Evolutionary conservation across 2,797 vertebrate species (phyloP).

Genomic region (Parambassis ranga): DNA sequence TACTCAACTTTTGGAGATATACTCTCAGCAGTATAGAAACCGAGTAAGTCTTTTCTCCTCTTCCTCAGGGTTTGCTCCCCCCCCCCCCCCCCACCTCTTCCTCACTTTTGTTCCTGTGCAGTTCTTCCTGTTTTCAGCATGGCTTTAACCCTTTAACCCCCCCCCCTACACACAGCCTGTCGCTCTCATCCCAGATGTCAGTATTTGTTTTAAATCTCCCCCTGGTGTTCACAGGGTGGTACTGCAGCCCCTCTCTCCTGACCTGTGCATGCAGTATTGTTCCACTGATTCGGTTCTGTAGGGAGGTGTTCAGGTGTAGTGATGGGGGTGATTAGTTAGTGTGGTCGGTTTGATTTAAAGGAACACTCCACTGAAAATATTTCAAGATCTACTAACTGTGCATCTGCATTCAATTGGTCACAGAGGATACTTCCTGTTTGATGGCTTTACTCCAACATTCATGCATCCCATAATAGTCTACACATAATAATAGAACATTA

Average conservation of each 20-base stretch:
- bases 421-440: too few relatives aligned
- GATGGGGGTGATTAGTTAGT: too few relatives aligned
- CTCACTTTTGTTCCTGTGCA: slow-evolving; percentile 31
- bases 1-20: slow-evolving; percentile 79
- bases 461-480: too few relatives aligned
- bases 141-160: slow-evolving; percentile 51
- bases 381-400: too few relatives aligned
- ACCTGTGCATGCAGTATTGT: slow-evolving; percentile 54
- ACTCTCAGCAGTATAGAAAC: slow-evolving; percentile 82
- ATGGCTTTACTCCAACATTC: too few relatives aligned
- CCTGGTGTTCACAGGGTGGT: slow-evolving; percentile 39
- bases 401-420: too few relatives aligned
- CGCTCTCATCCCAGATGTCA: slow-evolving; percentile 35
- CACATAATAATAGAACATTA: too few relatives aligned
- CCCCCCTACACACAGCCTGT: slow-evolving; percentile 22
- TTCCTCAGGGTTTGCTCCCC: slow-evolving; percentile 43
- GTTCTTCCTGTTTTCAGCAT: slow-evolving; percentile 60
- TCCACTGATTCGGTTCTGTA: slow-evolving; percentile 20
- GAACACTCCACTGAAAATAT: slow-evolving; percentile 20
- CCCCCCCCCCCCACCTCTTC: slow-evolving; percentile 22
- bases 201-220: slow-evolving; percentile 40
- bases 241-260: slow-evolving; percentile 15
- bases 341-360: background rate
- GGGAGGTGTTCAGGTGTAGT: too few relatives aligned
- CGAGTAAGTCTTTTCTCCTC: slow-evolving; percentile 80